Base-by-base conservation (phyloP, 1,140 invertebrate genomes). In the Meloidogyne floridensis region DNA sequence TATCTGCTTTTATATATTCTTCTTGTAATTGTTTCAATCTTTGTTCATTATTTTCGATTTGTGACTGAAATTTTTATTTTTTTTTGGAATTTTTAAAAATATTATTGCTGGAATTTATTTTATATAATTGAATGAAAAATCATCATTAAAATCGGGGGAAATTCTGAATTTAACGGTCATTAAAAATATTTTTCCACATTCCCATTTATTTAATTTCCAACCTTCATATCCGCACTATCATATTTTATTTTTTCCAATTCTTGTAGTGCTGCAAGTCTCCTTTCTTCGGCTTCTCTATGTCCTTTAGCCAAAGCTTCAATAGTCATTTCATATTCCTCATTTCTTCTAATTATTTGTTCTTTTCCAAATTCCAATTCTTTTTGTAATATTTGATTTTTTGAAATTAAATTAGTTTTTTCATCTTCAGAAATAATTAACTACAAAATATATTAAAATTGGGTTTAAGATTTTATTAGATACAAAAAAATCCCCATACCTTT, bases 331-430 rank as follows among this genome's bases (percentile, higher is more conserved):
- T 89, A 89, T 77, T 89, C 88, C 70, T 89, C 88, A n/a, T 81
- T 90, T 80, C 90, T 90, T 10, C 89, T 80, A 32, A 83, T 83
- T 82, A 89, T 89, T 82, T 89, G 88, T 71, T 89, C 88, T 81
- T 87, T 87, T 51, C 86, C 87, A 77, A 89, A 89, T 32, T 87
- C 87, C 20, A 89, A 82, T 82, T 89, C 88, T 80, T 89, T 84
- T 75, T 88, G 87, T 9, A 89, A 47, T 43, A 84, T 82, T 47
- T 72, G 69, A 8, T 87, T 80, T 65, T 89, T 86, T 32, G 84
- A 85, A 2, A 80, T 71, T 53, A 89, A 76, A 74, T 83, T 85
- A 51, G 59, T 86, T 32, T 89, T 83, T 56, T 89, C 88, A 56
- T 87, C 88, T 70, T 89, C 88, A 18, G 87, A 65, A 13, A 80